Conservation (phyloP, 1,140 invertebrate species). For the Euschistus heros region DNA sequence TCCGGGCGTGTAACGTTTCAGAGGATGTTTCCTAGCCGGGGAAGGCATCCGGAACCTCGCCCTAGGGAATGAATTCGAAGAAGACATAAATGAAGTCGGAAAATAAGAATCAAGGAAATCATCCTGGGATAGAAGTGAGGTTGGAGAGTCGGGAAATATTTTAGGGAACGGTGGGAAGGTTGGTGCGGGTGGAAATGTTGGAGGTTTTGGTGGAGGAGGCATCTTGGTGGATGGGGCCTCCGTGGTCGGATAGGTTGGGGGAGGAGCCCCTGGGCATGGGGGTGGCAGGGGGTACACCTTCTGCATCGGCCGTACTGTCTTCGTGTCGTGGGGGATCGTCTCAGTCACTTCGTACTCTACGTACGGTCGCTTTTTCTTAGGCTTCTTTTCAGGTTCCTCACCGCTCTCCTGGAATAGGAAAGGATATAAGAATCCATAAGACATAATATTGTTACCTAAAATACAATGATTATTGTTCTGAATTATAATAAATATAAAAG, state of each 20-base stretch:
- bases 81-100: neutral
- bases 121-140: neutral
- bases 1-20: too few relatives aligned
- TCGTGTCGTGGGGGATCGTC: slow-evolving; percentile 5
- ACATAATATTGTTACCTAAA: too few relatives aligned
- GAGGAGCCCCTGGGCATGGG: neutral
- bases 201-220: neutral
- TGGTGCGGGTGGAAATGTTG: neutral
- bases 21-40: too few relatives aligned
- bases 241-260: neutral
- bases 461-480: too few relatives aligned
- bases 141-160: neutral
- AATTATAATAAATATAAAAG: too few relatives aligned
- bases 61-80: neutral
- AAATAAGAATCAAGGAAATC: slow-evolving; percentile 3
- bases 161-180: neutral
- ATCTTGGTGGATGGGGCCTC: neutral
- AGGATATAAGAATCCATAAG: too few relatives aligned
- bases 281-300: slow-evolving; percentile 3
- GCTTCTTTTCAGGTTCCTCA: neutral
- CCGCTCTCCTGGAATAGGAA: too few relatives aligned
- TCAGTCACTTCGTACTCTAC: slow-evolving; percentile 3
- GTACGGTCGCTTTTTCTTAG: neutral
- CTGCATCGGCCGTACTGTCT: neutral
- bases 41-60: too few relatives aligned